Evolutionary conservation across 1,140 invertebrate species (phyloP).

Genomic region (Latrodectus geometricus): DNA sequence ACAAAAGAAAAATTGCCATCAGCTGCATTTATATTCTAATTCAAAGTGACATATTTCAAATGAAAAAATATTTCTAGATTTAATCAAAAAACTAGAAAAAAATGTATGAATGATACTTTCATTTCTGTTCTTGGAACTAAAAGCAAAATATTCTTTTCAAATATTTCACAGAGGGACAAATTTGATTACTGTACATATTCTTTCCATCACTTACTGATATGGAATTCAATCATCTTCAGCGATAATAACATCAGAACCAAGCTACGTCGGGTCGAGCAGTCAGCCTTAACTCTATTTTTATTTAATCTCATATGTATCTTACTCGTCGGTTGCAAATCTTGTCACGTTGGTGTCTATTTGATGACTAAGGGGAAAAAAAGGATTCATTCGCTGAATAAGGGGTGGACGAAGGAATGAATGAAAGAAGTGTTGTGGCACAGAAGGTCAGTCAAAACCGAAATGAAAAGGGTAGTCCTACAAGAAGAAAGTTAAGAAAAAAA

Average conservation of each 20-base stretch:
- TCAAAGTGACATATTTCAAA: too few species aligned
- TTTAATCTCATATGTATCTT: constrained; percentile 49
- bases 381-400: background rate
- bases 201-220: background rate
- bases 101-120: background rate
- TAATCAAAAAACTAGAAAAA: background rate
- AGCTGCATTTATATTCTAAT: too few species aligned
- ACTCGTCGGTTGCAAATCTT: constrained; percentile 8
- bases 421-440: background rate
- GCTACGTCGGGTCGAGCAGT: background rate
- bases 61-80: too few species aligned
- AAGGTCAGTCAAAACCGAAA: constrained; percentile 49
- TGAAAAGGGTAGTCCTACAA: constrained; percentile 20
- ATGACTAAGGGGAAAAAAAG: constrained; percentile 13
- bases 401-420: background rate
- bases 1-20: too few species aligned
- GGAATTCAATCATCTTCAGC: constrained; percentile 11
- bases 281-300: constrained; percentile 12
- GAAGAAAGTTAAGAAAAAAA: constrained; percentile 15
- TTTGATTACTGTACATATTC: background rate
- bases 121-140: background rate
- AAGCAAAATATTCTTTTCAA: background rate
- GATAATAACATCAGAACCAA: constrained; percentile 36
- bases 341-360: constrained; percentile 49
- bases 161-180: background rate